Evolutionary conservation across 2,797 vertebrate genomes (phyloP).

Genomic region (Microctenopoma lineatum): DNA sequence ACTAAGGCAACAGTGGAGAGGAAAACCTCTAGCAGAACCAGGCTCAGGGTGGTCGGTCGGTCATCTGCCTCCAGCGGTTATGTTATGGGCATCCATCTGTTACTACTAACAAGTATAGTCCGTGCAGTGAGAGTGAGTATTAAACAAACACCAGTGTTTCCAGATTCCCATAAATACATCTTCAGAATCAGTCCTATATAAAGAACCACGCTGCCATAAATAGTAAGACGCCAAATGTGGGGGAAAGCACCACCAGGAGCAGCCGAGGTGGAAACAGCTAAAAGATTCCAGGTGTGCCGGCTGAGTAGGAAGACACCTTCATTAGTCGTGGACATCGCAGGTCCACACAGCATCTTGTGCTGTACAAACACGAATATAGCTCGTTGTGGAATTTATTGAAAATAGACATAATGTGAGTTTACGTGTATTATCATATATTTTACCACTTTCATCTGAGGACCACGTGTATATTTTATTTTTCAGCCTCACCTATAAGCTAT

Average conservation of each 20-base stretch:
- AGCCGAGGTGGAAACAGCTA: too few relatives aligned
- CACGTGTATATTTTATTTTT: slow-evolving; percentile 3
- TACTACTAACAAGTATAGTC: not conserved
- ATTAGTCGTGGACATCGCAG: too few relatives aligned
- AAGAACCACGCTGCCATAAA: not conserved
- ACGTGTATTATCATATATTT: not conserved
- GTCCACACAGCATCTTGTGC: too few relatives aligned
- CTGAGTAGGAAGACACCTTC: too few relatives aligned
- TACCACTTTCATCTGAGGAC: slow-evolving; percentile 20
- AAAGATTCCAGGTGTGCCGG: too few relatives aligned
- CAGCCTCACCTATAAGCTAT: not conserved
- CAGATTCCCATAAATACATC: not conserved
- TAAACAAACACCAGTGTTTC: too few relatives aligned
- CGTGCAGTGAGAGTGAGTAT: not conserved
- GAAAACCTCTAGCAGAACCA: too few relatives aligned
- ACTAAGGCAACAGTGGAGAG: too few relatives aligned
- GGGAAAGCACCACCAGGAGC: not conserved
- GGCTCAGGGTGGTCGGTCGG: too few relatives aligned
- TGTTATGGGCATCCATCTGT: too few relatives aligned
- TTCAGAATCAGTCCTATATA: not conserved
- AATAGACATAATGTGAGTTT: not conserved
- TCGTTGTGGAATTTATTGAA: slow-evolving; percentile 12
- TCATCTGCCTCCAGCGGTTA: too few relatives aligned
- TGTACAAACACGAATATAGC: too few relatives aligned
- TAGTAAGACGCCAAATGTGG: not conserved